Percentiles rank a stretch among this genome's conserved stretches.
phyloP scores from a whole-genome alignment of 2,888 invertebrate species.

The Rotaria sp. region DNA sequence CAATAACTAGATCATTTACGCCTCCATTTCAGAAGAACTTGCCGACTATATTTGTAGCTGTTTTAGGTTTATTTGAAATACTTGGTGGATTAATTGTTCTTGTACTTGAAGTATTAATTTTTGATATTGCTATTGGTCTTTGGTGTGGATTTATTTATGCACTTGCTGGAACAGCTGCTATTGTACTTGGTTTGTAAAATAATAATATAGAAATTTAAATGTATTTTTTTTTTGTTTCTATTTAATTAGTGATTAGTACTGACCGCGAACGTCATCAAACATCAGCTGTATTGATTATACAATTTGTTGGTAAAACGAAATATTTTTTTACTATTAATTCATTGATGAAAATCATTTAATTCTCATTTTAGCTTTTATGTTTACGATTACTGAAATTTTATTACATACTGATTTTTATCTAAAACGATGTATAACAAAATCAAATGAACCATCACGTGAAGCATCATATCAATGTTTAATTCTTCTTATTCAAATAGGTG shows the following conservation, averaged over 20 bases:
- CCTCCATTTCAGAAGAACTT: background rate
- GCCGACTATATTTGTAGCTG: background rate
- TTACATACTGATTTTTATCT: background rate
- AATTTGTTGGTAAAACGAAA: background rate
- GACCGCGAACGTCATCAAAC: background rate
- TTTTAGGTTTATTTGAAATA: background rate
- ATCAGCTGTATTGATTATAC: background rate
- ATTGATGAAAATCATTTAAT: background rate
- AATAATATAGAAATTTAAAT: background rate
- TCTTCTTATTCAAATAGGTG: background rate
- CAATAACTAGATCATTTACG: background rate
- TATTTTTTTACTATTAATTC: too few species aligned
- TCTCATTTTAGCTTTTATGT: background rate
- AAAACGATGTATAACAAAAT: background rate
- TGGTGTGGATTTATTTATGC: background rate
- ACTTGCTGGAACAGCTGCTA: background rate
- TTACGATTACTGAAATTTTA: background rate
- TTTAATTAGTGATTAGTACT: background rate
- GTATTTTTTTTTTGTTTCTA: background rate
- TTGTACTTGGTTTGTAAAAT: background rate
- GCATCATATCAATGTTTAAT: background rate
- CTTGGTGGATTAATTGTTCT: background rate
- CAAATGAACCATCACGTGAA: background rate
- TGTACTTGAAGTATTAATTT: background rate
- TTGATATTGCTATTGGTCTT: background rate